Evolutionary conservation across 2,113 vertebrate genomes (phyloP).

Genomic region (Neotoma lepida): DNA sequence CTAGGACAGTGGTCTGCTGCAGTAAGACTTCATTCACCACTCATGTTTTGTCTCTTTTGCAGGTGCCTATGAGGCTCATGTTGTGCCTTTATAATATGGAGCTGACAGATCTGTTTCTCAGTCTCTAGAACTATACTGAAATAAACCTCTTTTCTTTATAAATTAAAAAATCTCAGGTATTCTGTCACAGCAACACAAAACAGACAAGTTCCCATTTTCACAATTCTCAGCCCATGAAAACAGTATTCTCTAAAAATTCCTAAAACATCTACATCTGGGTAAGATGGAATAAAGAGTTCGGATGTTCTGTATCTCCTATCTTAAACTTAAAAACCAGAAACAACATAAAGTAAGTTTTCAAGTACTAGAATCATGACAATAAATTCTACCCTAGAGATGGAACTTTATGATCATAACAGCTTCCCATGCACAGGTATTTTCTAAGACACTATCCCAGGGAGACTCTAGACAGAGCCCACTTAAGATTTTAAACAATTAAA

Average conservation of each 20-base stretch:
- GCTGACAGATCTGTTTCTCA: neutral
- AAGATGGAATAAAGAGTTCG: neutral
- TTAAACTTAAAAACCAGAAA: conserved; percentile 14
- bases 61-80: neutral
- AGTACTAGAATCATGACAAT: neutral
- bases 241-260: neutral
- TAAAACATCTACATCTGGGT: neutral
- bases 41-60: neutral
- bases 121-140: neutral
- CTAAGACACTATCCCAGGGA: neutral
- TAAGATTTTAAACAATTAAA: neutral
- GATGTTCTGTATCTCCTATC: neutral
- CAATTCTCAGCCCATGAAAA: neutral
- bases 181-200: neutral
- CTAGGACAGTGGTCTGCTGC: neutral
- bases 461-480: neutral
- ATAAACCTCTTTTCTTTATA: neutral
- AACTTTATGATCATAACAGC: neutral
- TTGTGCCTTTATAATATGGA: neutral
- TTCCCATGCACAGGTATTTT: neutral
- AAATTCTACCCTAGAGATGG: neutral
- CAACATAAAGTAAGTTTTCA: neutral
- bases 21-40: too few species aligned
- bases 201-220: neutral
- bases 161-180: neutral